These are phyloP conservation scores for Tetragonula carbonaria DNA, from an alignment of 2,888 invertebrate genomes.

Conservation along the genomic window DNA sequence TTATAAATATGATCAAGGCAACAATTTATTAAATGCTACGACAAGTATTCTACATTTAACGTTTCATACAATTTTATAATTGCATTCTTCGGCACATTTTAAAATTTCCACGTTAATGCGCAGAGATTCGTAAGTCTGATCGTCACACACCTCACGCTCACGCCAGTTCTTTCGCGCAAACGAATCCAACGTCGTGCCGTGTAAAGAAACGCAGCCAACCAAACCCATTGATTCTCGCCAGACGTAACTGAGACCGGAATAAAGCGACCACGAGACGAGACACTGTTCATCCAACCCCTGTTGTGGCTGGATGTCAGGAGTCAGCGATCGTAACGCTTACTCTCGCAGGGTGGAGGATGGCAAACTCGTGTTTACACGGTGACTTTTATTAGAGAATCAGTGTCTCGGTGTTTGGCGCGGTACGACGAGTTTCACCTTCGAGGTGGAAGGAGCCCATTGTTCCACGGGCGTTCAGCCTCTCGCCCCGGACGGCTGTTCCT, in stretches of 20 bases:
- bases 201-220: slow-evolving; percentile 12
- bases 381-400: slow-evolving; percentile 75
- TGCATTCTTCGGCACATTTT: too few species aligned
- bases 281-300: slow-evolving; percentile 25
- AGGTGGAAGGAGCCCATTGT: slow-evolving; percentile 55
- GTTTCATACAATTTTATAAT: too few species aligned
- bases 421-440: slow-evolving; percentile 40
- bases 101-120: too few species aligned
- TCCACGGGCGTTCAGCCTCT: slow-evolving; percentile 46
- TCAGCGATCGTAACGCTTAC: slow-evolving; percentile 41
- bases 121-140: background rate
- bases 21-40: too few species aligned
- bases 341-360: slow-evolving; percentile 15
- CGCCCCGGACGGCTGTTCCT: slow-evolving; percentile 60
- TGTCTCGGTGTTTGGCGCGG: slow-evolving; percentile 61
- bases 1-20: too few species aligned
- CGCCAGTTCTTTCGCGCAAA: background rate
- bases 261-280: slow-evolving; percentile 33
- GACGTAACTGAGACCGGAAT: slow-evolving; percentile 8
- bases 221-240: slow-evolving; percentile 39
- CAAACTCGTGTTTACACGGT: slow-evolving; percentile 57
- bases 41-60: too few species aligned
- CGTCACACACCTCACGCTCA: background rate
- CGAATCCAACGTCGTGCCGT: background rate
- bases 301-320: slow-evolving; percentile 25